phyloP scores from a whole-genome alignment of 35 echinoderm and acorn worm species.

The Ophioderma brevispina region DNA sequence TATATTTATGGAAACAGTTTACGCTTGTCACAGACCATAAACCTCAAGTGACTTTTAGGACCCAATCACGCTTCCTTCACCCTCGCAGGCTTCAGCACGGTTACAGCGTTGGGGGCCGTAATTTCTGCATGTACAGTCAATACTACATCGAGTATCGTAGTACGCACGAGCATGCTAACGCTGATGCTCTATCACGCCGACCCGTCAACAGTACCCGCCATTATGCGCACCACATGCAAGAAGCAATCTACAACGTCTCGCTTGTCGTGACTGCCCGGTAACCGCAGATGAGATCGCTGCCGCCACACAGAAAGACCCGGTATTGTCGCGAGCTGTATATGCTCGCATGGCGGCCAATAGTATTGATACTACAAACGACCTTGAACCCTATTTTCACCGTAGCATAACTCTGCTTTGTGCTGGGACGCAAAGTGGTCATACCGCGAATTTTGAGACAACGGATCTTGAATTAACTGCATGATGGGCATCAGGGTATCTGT shows the following conservation, averaged over 20 bases:
- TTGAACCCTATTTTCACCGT: constrained; percentile 18
- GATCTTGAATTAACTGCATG: no score
- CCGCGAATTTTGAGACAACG: no score
- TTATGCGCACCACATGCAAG: neutral
- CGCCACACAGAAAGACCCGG: constrained; percentile 44
- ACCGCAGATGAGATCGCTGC: constrained; percentile 43
- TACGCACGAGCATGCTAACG: constrained; percentile 30
- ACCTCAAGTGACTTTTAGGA: constrained; percentile 41
- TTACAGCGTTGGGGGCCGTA: constrained; percentile 77
- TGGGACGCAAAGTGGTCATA: no score
- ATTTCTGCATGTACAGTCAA: constrained; percentile 45
- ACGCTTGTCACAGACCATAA: constrained; percentile 63
- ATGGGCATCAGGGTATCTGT: no score
- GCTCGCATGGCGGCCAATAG: constrained; percentile 19
- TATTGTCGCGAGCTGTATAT: constrained; percentile 31
- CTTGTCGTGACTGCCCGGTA: constrained; percentile 40
- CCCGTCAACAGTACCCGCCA: neutral
- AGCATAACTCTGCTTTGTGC: no score
- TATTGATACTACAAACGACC: constrained; percentile 13
- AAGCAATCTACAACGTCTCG: constrained; percentile 31
- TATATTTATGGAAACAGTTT: constrained; percentile 68
- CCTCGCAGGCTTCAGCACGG: constrained; percentile 53
- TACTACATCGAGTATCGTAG: constrained; percentile 35
- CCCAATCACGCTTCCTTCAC: constrained; percentile 44
- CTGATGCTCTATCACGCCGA: constrained; percentile 44